Conservation (phyloP, 2,797 vertebrate species). For the Myotis pilosus region DNA sequence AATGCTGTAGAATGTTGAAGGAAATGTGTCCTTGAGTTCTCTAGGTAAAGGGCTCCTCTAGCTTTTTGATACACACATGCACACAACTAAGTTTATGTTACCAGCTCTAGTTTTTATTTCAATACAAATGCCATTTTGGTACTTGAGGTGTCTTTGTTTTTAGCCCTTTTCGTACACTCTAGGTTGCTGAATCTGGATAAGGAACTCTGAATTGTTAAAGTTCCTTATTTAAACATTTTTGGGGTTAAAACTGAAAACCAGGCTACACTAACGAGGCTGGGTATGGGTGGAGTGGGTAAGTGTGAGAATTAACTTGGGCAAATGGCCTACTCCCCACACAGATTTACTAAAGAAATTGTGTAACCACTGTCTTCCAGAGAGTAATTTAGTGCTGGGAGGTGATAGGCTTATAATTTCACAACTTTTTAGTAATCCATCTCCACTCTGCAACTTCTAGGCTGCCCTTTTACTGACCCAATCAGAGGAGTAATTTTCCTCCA, state of each 20-base stretch:
- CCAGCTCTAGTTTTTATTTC: slow-evolving; percentile 46
- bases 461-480: slow-evolving; percentile 33
- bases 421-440: neutral
- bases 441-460: slow-evolving; percentile 16
- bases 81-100: neutral
- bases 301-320: slow-evolving; percentile 47
- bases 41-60: neutral
- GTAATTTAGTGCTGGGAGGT: neutral
- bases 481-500: slow-evolving; percentile 29
- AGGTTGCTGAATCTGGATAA: slow-evolving; percentile 1
- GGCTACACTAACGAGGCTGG: slow-evolving; percentile 26
- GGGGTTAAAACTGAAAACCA: slow-evolving; percentile 39
- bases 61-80: neutral
- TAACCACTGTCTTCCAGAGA: slow-evolving; percentile 27
- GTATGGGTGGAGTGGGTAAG: neutral
- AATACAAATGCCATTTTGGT: neutral
- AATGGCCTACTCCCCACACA: slow-evolving; percentile 6
- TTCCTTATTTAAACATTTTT: slow-evolving; percentile 35
- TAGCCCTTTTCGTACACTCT: neutral
- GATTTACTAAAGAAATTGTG: slow-evolving; percentile 33
- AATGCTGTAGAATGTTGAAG: slow-evolving; percentile 13
- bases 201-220: neutral
- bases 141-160: neutral
- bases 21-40: slow-evolving; percentile 31
- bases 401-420: slow-evolving; percentile 37